Percentiles rank a stretch among this genome's conserved stretches.
Evolutionary conservation across 2,113 vertebrate genomes (phyloP).

Genomic region (Merops nubicus): DNA sequence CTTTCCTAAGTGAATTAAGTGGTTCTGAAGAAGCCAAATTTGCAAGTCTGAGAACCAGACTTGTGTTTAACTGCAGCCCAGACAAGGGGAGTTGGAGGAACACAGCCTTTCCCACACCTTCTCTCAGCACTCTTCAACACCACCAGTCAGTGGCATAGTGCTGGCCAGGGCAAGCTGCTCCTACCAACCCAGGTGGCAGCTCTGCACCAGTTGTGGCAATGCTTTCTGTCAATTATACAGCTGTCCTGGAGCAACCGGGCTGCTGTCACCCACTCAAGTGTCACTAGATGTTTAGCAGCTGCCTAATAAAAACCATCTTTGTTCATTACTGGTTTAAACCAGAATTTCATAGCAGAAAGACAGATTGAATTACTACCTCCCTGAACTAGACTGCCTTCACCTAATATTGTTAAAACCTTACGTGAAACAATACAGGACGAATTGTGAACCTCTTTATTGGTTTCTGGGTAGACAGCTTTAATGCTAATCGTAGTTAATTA

Average conservation of each 20-base stretch:
- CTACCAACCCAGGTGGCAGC: neutral
- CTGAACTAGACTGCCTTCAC: neutral
- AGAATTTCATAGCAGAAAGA: neutral
- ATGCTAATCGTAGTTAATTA: constrained; percentile 63
- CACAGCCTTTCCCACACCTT: neutral
- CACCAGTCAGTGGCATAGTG: neutral
- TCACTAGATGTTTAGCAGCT: neutral
- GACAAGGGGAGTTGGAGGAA: neutral
- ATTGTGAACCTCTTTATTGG: constrained; percentile 19
- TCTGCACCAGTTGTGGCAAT: neutral
- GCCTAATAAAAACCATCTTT: neutral
- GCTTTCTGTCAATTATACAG: neutral
- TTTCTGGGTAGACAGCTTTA: constrained; percentile 38
- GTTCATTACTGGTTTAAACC: neutral
- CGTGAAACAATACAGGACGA: constrained; percentile 36
- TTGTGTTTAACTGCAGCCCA: neutral
- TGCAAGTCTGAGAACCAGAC: neutral
- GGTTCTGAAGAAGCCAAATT: neutral
- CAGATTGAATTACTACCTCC: constrained; percentile 18
- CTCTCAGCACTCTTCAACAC: accelerated
- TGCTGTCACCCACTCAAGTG: neutral
- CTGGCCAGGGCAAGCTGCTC: neutral
- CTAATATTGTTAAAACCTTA: constrained; percentile 30
- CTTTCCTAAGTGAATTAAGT: neutral
- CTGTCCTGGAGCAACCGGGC: neutral